phyloP scores from a whole-genome alignment of 2,797 vertebrate species.

The Enteromius unitaeniatus region DNA sequence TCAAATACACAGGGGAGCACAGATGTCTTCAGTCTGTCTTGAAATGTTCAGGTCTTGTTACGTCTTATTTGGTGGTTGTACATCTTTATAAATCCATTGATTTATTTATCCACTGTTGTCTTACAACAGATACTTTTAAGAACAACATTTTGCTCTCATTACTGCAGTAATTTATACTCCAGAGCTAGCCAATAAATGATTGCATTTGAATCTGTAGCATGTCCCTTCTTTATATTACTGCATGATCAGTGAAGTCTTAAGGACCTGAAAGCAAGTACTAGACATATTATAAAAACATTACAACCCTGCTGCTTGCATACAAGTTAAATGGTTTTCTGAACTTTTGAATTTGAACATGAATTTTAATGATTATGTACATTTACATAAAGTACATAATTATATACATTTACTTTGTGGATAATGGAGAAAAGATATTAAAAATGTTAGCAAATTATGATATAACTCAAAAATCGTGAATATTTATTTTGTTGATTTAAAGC shows the following conservation, averaged over 20 bases:
- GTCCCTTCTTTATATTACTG: conserved; percentile 53
- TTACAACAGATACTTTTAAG: conserved; percentile 52
- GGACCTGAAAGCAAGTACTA: neutral
- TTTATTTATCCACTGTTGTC: conserved; percentile 57
- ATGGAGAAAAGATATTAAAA: neutral
- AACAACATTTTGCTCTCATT: conserved; percentile 52
- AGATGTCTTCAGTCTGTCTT: conserved; percentile 80
- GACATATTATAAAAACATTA: neutral
- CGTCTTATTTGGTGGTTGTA: conserved; percentile 64
- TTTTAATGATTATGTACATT: neutral
- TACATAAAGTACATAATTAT: neutral
- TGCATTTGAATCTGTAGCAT: conserved; percentile 56
- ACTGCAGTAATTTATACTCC: conserved; percentile 67
- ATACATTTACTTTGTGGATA: neutral
- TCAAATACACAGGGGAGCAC: conserved; percentile 77
- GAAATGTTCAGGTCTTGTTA: conserved; percentile 74
- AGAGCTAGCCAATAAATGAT: conserved; percentile 62
- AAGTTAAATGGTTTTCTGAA: neutral
- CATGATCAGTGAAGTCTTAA: conserved; percentile 55
- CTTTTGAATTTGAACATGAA: neutral
- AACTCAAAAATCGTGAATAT: neutral
- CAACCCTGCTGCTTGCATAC: neutral
- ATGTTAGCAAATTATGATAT: neutral
- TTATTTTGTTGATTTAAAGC: neutral
- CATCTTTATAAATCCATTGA: conserved; percentile 50